Percentiles rank a stretch among this genome's conserved stretches.
phyloP scores from a whole-genome alignment of 2,888 invertebrate species.

The Blomia tropicalis region DNA sequence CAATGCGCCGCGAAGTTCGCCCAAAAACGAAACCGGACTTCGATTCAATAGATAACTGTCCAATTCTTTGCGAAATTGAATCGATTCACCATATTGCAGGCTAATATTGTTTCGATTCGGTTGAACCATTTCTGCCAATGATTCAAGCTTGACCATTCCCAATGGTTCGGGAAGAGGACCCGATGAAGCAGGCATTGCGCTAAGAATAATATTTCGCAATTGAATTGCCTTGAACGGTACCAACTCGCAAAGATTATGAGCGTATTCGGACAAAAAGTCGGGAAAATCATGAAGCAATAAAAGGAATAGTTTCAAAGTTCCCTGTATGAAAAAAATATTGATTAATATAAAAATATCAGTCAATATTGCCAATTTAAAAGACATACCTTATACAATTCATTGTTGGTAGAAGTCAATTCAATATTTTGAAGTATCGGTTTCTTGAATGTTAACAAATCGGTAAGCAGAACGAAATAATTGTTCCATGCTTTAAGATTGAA shows the following conservation, averaged over 20 bases:
- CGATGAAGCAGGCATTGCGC: slow-evolving; percentile 96
- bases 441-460: slow-evolving; percentile 88
- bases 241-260: slow-evolving; percentile 96
- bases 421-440: slow-evolving; percentile 94
- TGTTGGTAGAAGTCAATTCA: slow-evolving; percentile 81
- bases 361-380: no score
- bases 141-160: slow-evolving; percentile 83
- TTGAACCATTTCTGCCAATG: slow-evolving; percentile 68
- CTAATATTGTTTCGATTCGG: slow-evolving; percentile 78
- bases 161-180: slow-evolving; percentile 85
- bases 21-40: slow-evolving; percentile 83
- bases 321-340: slow-evolving; percentile 33
- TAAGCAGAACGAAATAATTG: slow-evolving; percentile 85
- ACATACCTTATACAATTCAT: slow-evolving; percentile 73
- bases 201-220: slow-evolving; percentile 91
- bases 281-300: slow-evolving; percentile 97
- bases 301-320: slow-evolving; percentile 72
- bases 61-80: slow-evolving; percentile 79
- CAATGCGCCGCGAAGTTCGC: slow-evolving; percentile 57
- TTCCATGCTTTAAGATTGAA: slow-evolving; percentile 59
- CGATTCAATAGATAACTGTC: slow-evolving; percentile 89
- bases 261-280: slow-evolving; percentile 96
- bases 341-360: not conserved
- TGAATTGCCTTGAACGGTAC: slow-evolving; percentile 98
- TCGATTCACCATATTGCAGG: slow-evolving; percentile 68